phyloP scores from a whole-genome alignment of 2,888 invertebrate species.

The Trichacis sp. region DNA sequence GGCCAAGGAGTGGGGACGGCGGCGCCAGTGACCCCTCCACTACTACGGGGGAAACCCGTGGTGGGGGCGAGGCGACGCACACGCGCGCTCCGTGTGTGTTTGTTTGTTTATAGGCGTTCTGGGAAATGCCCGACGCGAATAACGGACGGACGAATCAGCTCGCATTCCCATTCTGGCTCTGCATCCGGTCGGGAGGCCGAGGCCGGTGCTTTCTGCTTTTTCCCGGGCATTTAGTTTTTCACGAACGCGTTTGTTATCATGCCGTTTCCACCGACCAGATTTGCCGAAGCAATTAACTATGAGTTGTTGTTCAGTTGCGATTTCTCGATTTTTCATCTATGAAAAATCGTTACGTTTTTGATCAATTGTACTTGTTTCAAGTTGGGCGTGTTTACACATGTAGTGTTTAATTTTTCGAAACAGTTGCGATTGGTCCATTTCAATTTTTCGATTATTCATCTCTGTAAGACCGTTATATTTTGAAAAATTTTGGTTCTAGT shows the following conservation, averaged over 20 bases:
- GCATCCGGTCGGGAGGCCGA: slow-evolving; percentile 53
- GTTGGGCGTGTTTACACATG: too few relatives aligned
- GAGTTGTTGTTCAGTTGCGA: too few relatives aligned
- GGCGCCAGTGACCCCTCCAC: slow-evolving; percentile 60
- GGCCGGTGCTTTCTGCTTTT: too few relatives aligned
- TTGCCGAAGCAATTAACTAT: too few relatives aligned
- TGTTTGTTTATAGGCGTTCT: slow-evolving; percentile 67
- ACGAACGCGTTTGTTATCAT: background rate
- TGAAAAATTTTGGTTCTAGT: too few relatives aligned
- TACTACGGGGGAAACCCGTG: slow-evolving; percentile 23
- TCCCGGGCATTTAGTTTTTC: background rate
- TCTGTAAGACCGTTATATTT: too few relatives aligned
- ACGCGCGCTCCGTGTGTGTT: slow-evolving; percentile 37
- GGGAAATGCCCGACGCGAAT: slow-evolving; percentile 64
- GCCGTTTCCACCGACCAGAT: background rate
- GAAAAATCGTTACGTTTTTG: too few relatives aligned
- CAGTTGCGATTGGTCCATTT: too few relatives aligned
- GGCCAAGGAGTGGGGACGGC: slow-evolving; percentile 39
- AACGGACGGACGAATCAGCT: slow-evolving; percentile 59
- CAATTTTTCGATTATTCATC: too few relatives aligned
- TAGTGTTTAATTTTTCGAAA: too few relatives aligned
- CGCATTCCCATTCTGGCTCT: slow-evolving; percentile 64
- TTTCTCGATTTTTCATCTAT: too few relatives aligned
- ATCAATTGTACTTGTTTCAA: too few relatives aligned
- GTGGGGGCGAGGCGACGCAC: slow-evolving; percentile 13